Evolutionary conservation across 2,888 invertebrate genomes (phyloP).

Genomic region (Eulithis testata): DNA sequence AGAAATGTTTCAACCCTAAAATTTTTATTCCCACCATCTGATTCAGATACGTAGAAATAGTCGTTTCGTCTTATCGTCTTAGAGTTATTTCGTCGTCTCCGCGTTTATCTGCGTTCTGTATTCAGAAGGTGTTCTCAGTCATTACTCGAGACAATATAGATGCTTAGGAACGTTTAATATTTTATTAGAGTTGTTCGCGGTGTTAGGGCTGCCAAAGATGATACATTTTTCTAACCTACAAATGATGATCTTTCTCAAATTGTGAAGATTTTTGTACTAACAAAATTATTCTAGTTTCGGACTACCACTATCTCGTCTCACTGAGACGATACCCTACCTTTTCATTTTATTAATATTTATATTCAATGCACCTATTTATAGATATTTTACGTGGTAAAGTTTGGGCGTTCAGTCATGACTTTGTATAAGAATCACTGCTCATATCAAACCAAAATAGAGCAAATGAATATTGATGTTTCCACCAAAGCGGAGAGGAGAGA

Average conservation of each 20-base stretch:
- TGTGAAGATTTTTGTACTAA: not conserved
- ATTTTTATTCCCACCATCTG: slow-evolving; percentile 30
- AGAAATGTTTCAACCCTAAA: not conserved
- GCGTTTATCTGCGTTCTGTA: slow-evolving; percentile 64
- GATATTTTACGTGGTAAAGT: too few species aligned
- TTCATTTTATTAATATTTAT: too few species aligned
- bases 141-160: slow-evolving; percentile 76
- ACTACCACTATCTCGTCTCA: too few species aligned
- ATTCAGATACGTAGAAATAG: slow-evolving; percentile 27
- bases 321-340: too few species aligned
- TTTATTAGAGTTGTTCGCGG: slow-evolving; percentile 74
- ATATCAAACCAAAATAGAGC: too few species aligned
- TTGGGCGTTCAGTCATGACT: too few species aligned
- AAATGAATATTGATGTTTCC: too few species aligned
- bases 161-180: slow-evolving; percentile 78
- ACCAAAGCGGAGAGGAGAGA: too few species aligned
- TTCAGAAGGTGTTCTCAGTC: slow-evolving; percentile 81
- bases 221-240: not conserved
- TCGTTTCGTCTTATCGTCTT: slow-evolving; percentile 37
- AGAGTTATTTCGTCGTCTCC: slow-evolving; percentile 41
- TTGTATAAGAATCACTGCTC: too few species aligned
- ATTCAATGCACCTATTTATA: too few species aligned
- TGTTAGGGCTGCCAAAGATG: slow-evolving; percentile 42
- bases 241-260: not conserved
- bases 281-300: too few species aligned